Evolutionary conservation across 2,113 vertebrate species (phyloP).

Genomic region (Melanocharis versteri): DNA sequence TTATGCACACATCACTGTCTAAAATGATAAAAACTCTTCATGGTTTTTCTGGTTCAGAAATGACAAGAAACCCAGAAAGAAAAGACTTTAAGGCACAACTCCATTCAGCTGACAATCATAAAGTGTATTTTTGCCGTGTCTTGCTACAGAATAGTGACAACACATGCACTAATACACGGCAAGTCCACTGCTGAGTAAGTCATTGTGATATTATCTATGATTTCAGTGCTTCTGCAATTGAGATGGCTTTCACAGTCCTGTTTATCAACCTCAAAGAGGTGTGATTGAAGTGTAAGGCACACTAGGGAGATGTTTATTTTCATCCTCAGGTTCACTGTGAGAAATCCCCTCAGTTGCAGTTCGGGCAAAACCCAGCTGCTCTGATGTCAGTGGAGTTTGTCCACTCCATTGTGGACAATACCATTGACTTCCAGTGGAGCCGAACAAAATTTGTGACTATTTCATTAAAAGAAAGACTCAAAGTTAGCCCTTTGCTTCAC

Average conservation of each 20-base stretch:
- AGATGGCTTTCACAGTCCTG: neutral
- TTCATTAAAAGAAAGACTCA: neutral
- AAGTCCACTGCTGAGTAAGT: neutral
- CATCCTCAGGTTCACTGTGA: neutral
- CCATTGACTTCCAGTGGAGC: neutral
- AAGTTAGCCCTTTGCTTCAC: neutral
- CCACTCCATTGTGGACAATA: neutral
- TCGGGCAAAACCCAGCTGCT: neutral
- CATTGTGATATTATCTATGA: neutral
- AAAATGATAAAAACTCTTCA: neutral
- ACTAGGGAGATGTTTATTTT: neutral
- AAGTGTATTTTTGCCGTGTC: neutral
- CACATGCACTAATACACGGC: fast-evolving
- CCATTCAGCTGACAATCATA: neutral
- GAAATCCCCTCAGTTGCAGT: fast-evolving
- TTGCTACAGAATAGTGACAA: neutral
- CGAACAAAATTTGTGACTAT: neutral
- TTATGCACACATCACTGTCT: fast-evolving
- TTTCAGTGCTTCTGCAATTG: neutral
- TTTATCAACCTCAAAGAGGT: neutral
- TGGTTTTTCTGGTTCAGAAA: neutral
- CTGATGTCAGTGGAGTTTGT: neutral
- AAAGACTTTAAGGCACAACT: neutral
- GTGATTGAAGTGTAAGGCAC: neutral
- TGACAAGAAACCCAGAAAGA: neutral